phyloP scores from a whole-genome alignment of 2,888 invertebrate species.

The Erynnis tages region DNA sequence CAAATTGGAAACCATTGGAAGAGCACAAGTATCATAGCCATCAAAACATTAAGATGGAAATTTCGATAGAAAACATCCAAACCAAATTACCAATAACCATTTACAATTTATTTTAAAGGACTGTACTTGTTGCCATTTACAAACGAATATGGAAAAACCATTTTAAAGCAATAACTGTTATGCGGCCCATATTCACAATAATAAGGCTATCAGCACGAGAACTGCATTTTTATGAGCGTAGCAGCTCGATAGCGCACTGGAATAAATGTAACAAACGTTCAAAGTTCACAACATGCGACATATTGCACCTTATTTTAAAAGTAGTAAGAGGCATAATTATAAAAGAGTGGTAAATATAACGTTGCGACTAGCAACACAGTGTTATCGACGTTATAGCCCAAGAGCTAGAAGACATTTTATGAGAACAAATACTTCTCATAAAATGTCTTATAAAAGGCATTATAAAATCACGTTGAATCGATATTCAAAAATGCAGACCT shows the following conservation, averaged over 20 bases:
- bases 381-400: slow-evolving; percentile 59
- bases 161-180: slow-evolving; percentile 18
- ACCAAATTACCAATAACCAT: neutral
- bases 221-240: slow-evolving; percentile 51
- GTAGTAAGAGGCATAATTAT: slow-evolving; percentile 12
- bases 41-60: neutral
- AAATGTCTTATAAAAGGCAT: too few species aligned
- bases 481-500: too few species aligned
- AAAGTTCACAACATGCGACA: slow-evolving; percentile 41
- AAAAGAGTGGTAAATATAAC: slow-evolving; percentile 19
- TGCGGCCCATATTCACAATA: slow-evolving; percentile 36
- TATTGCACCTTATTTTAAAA: slow-evolving; percentile 20
- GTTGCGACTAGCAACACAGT: slow-evolving; percentile 38
- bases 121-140: neutral
- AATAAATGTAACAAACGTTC: slow-evolving; percentile 55
- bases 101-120: neutral
- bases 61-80: too few species aligned
- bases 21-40: neutral
- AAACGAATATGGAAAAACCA: neutral
- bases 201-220: slow-evolving; percentile 43
- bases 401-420: too few species aligned
- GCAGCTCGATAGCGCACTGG: slow-evolving; percentile 39
- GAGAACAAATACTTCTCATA: too few species aligned
- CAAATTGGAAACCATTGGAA: neutral
- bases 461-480: too few species aligned